A percentile compares a stretch with the other conserved stretches of the same genome.
These are phyloP conservation scores for Anarrhichthys ocellatus DNA, from an alignment of 2,113 vertebrate genomes.

Conservation along the genomic window DNA sequence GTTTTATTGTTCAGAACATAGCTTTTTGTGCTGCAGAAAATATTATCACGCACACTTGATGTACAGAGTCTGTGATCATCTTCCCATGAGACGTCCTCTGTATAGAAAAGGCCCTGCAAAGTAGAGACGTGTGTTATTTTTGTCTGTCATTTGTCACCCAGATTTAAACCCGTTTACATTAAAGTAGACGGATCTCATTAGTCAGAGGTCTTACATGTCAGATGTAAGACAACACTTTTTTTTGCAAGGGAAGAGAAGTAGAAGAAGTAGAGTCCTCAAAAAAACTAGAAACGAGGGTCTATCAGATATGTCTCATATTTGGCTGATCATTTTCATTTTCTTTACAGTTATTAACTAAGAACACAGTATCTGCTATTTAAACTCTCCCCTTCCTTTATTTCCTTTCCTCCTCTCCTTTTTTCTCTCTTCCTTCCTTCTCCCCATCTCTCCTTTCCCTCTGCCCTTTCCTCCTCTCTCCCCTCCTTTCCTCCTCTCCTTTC, in stretches of 20 bases:
- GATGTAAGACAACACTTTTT: constrained; percentile 11
- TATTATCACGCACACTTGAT: constrained; percentile 7
- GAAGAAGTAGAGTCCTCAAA: neutral
- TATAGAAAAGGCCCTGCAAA: neutral
- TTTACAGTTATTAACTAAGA: neutral
- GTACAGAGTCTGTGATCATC: constrained; percentile 1
- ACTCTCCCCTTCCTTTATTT: neutral
- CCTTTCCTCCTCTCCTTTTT: too few species aligned
- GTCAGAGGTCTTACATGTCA: constrained; percentile 36
- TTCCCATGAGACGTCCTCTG: constrained; percentile 43
- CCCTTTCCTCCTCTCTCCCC: too few species aligned
- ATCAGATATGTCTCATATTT: constrained; percentile 2
- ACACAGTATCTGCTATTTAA: neutral
- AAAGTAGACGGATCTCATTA: constrained; percentile 45
- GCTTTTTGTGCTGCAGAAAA: constrained; percentile 17
- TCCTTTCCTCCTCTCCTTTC: neutral
- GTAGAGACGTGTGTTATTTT: constrained; percentile 53
- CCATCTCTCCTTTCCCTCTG: neutral
- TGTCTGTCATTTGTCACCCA: constrained; percentile 56
- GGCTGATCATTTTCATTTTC: neutral
- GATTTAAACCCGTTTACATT: constrained; percentile 62
- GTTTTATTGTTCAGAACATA: constrained; percentile 7
- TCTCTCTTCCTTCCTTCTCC: neutral
- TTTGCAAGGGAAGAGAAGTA: neutral
- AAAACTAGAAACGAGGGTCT: neutral